Conservation (phyloP, 1,140 invertebrate genomes). For the Penaeus vannamei region DNA sequence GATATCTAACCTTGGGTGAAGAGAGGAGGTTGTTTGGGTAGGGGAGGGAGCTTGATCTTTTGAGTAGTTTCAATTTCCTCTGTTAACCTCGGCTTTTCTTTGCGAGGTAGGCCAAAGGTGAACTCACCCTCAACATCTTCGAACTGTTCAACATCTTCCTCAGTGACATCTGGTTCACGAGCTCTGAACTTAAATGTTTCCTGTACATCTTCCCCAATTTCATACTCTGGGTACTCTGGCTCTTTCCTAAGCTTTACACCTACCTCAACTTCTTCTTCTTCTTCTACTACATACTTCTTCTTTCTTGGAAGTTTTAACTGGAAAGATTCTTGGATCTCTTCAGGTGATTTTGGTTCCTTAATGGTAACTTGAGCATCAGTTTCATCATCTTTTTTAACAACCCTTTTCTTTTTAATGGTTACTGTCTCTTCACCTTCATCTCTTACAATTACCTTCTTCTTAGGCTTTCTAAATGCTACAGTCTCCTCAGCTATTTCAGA, state of each 20-base stretch:
- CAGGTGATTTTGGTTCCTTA: slow-evolving; percentile 54
- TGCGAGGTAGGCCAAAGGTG: slow-evolving; percentile 68
- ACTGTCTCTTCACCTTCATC: slow-evolving; percentile 68
- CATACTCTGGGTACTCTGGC: slow-evolving; percentile 51
- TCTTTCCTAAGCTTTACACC: slow-evolving; percentile 65
- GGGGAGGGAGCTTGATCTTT: slow-evolving; percentile 67
- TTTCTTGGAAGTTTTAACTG: slow-evolving; percentile 63
- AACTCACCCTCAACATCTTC: slow-evolving; percentile 70
- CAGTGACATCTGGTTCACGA: slow-evolving; percentile 19
- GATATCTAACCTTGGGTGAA: slow-evolving; percentile 60
- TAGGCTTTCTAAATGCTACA: slow-evolving; percentile 70
- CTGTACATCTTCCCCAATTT: slow-evolving; percentile 46
- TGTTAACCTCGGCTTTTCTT: slow-evolving; percentile 67
- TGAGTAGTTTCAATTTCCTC: slow-evolving; percentile 69
- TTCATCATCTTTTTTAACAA: slow-evolving; percentile 68
- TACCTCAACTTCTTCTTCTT: slow-evolving; percentile 67
- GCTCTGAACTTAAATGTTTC: slow-evolving; percentile 58
- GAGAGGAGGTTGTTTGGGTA: slow-evolving; percentile 62
- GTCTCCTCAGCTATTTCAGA: slow-evolving; percentile 60
- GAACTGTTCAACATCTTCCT: slow-evolving; percentile 49
- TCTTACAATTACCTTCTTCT: slow-evolving; percentile 71
- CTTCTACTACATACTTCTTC: slow-evolving; percentile 68
- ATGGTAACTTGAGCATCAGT: slow-evolving; percentile 69
- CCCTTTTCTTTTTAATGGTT: slow-evolving; percentile 70
- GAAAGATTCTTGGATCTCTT: slow-evolving; percentile 55